Conservation (phyloP, 2,797 vertebrate species). For the Xerus rutilus region DNA sequence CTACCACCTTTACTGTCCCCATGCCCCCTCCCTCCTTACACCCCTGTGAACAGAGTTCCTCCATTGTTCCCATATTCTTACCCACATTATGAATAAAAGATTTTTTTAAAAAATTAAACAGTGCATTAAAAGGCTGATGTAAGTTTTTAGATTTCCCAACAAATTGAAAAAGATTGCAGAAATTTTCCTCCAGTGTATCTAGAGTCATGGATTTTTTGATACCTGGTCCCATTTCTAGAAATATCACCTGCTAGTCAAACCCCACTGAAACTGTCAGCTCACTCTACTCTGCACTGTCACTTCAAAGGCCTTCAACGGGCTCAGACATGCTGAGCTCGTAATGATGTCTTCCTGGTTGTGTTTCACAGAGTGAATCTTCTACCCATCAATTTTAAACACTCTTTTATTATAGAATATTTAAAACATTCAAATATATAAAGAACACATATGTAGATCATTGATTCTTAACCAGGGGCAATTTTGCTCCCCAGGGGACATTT, state of each 20-base stretch:
- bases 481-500: slow-evolving; percentile 20
- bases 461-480: not conserved
- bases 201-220: slow-evolving; percentile 54
- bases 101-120: not conserved
- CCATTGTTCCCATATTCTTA: no score
- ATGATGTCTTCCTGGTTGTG: slow-evolving; percentile 34
- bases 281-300: not conserved
- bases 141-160: slow-evolving; percentile 40
- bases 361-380: slow-evolving; percentile 37
- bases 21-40: no score
- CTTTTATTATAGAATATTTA: slow-evolving; percentile 59
- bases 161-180: slow-evolving; percentile 49
- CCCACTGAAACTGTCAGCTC: slow-evolving; percentile 8
- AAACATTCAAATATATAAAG: not conserved
- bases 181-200: not conserved
- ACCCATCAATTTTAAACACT: slow-evolving; percentile 49
- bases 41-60: no score
- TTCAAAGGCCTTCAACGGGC: slow-evolving; percentile 31
- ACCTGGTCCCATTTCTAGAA: slow-evolving; percentile 25
- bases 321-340: not conserved
- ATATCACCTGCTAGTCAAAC: slow-evolving; percentile 20
- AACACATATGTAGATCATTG: not conserved
- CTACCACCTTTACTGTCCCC: no score
- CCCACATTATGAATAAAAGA: not conserved
- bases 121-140: not conserved